Evolutionary conservation across 2,888 invertebrate species (phyloP).

Genomic region (Cataglyphis livida): DNA sequence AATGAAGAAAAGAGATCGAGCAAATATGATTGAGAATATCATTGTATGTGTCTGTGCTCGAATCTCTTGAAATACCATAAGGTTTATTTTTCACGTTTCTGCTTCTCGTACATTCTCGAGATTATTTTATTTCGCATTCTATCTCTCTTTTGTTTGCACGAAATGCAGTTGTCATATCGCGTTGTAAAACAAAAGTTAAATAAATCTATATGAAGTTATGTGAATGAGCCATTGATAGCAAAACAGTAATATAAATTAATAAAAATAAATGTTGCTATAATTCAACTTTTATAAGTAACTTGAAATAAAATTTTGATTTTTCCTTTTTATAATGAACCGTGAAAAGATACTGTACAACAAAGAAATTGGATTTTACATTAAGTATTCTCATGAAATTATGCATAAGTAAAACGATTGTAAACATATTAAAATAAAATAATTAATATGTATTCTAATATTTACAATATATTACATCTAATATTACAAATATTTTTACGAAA

Average conservation of each 20-base stretch:
- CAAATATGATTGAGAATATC: conserved; percentile 36
- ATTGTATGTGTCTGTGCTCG: neutral
- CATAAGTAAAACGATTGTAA: neutral
- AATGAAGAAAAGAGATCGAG: conserved; percentile 2
- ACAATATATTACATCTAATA: too few relatives aligned
- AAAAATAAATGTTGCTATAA: neutral
- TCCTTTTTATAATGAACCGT: neutral
- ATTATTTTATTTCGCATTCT: neutral
- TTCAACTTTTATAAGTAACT: neutral
- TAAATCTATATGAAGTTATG: conserved; percentile 7
- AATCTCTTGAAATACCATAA: neutral
- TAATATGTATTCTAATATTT: neutral
- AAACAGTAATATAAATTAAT: neutral
- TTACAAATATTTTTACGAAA: neutral
- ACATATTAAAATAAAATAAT: neutral
- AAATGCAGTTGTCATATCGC: neutral
- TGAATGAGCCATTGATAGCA: neutral
- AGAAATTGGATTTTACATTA: neutral
- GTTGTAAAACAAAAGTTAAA: conserved; percentile 27
- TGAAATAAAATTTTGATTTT: neutral
- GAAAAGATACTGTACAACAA: neutral
- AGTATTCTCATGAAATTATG: neutral
- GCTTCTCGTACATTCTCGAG: neutral
- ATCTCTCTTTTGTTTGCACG: neutral
- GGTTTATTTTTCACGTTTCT: neutral